Conservation (phyloP, 2,888 invertebrate species). For the Scaptomyza flava region DNA sequence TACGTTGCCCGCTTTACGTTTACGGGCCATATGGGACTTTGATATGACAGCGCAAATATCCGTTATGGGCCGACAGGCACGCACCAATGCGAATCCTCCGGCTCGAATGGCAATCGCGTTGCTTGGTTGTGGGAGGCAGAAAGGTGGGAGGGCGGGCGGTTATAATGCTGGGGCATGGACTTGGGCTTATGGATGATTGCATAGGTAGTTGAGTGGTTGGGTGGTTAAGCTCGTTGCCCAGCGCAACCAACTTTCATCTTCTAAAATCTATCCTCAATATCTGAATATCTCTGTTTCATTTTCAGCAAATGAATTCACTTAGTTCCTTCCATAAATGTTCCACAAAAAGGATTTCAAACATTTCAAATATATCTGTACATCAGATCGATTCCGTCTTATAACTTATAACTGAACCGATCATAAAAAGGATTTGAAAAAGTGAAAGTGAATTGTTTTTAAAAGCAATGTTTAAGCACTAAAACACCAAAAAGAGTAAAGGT, state of each 20-base stretch:
- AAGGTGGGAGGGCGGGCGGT: background rate
- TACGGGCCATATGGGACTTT: slow-evolving; percentile 84
- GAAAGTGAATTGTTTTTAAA: too few species aligned
- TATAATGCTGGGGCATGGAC: slow-evolving; percentile 39
- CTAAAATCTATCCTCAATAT: slow-evolving; percentile 29
- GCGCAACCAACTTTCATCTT: slow-evolving; percentile 39
- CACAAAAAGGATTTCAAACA: too few species aligned
- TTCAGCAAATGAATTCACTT: background rate
- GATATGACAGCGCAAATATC: slow-evolving; percentile 83
- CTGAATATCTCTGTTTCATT: slow-evolving; percentile 22
- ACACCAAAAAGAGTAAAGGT: too few species aligned
- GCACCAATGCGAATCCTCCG: slow-evolving; percentile 59
- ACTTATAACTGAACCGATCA: too few species aligned
- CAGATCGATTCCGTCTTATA: too few species aligned
- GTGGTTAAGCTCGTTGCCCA: slow-evolving; percentile 41
- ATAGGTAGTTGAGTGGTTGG: slow-evolving; percentile 9
- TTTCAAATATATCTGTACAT: too few species aligned
- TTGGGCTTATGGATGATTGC: slow-evolving; percentile 31
- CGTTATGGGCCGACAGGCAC: slow-evolving; percentile 75
- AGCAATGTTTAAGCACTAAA: too few species aligned
- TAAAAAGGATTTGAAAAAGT: too few species aligned
- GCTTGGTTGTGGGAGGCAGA: background rate
- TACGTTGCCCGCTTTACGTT: slow-evolving; percentile 47
- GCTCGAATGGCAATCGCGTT: background rate
- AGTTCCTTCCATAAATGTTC: too few species aligned